phyloP scores from a whole-genome alignment of 1,140 invertebrate genomes.

The Drosophila eugracilis region DNA sequence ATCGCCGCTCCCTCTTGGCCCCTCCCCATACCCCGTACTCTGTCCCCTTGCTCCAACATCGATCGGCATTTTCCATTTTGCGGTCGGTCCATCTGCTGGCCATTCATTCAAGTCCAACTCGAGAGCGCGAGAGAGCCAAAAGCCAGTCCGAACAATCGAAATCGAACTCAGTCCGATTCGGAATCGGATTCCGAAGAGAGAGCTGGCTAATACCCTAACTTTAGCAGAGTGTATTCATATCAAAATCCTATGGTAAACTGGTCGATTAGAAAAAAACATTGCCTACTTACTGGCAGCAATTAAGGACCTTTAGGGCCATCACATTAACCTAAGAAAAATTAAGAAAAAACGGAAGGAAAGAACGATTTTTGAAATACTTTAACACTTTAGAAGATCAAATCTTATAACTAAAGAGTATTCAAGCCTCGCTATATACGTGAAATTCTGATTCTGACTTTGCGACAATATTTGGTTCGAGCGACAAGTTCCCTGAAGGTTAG shows the following conservation, averaged over 20 bases:
- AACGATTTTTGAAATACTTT: no score
- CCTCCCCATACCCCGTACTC: background rate
- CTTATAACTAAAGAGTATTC: constrained; percentile 4
- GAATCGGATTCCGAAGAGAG: background rate
- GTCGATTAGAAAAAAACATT: no score
- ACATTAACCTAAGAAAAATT: no score
- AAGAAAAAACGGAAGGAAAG: no score
- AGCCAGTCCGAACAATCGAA: constrained; percentile 22
- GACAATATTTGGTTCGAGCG: constrained; percentile 50
- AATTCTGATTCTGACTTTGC: constrained; percentile 15
- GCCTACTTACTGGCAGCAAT: no score
- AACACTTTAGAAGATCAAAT: no score
- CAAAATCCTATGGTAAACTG: no score
- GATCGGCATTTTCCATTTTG: constrained; percentile 56
- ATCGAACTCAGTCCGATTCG: constrained; percentile 12
- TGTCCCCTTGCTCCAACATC: background rate
- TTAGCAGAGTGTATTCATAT: no score
- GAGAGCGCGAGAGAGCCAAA: constrained; percentile 3
- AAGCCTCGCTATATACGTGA: background rate
- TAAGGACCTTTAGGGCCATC: no score
- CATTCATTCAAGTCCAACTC: constrained; percentile 61
- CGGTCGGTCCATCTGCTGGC: constrained; percentile 70
- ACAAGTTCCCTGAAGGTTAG: constrained; percentile 57
- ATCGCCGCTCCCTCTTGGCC: constrained; percentile 37
- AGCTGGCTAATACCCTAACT: background rate